Percentiles rank a stretch among this genome's conserved stretches.
phyloP scores from a whole-genome alignment of 2,113 vertebrate species.

The Boulengeromyrus knoepffleri region DNA sequence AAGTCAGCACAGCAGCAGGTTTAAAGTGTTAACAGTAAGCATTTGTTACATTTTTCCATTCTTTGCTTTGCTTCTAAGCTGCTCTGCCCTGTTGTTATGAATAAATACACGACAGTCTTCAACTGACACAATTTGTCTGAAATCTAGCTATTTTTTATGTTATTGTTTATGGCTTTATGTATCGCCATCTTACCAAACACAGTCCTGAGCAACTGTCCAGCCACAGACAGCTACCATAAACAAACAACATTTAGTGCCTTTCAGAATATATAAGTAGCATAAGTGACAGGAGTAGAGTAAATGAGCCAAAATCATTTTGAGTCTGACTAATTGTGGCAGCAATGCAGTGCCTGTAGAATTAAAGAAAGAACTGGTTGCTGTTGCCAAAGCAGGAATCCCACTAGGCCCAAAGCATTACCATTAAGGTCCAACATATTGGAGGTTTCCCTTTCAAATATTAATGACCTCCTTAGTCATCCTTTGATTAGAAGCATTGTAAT shows the following conservation, averaged over 20 bases:
- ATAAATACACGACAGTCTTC: neutral
- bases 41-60: neutral
- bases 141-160: neutral
- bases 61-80: neutral
- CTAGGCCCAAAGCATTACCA: neutral
- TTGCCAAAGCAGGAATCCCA: neutral
- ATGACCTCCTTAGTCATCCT: neutral
- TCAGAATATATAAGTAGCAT: neutral
- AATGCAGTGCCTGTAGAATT: neutral
- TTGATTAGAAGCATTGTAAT: neutral
- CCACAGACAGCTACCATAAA: neutral
- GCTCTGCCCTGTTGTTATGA: neutral
- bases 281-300: neutral
- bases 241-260: neutral
- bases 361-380: neutral
- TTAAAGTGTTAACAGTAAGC: neutral
- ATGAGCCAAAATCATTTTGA: neutral
- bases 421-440: neutral
- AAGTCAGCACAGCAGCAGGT: neutral
- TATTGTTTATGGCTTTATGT: neutral
- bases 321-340: neutral
- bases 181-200: neutral
- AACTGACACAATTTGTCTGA: neutral
- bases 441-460: constrained; percentile 10
- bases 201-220: neutral